Conservation (phyloP, 2,113 vertebrate species). For the Carassius carassius region DNA sequence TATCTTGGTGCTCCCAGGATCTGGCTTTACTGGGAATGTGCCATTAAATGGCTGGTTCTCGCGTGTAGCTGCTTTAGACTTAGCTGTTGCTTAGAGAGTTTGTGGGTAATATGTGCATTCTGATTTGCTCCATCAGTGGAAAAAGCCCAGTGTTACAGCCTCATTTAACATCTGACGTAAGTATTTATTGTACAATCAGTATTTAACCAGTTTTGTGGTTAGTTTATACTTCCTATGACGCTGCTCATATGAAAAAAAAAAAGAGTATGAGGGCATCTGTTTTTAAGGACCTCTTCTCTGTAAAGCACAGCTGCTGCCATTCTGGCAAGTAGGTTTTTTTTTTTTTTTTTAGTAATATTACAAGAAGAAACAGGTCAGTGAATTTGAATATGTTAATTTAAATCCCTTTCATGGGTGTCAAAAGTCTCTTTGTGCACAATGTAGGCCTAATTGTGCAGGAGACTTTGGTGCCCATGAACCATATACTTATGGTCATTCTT, state of each 20-base stretch:
- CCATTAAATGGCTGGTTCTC: conserved; percentile 7
- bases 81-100: neutral
- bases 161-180: conserved; percentile 42
- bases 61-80: neutral
- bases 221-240: neutral
- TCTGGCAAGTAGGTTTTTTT: neutral
- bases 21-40: neutral
- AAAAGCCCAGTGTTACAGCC: conserved; percentile 34
- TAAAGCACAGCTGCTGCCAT: neutral
- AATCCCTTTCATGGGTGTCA: neutral
- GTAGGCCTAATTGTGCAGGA: neutral
- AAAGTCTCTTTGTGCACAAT: neutral
- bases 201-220: conserved; percentile 1
- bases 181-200: neutral
- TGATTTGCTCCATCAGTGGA: conserved; percentile 48
- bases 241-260: neutral
- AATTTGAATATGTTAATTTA: neutral
- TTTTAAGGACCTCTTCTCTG: neutral
- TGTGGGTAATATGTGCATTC: conserved; percentile 13
- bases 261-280: neutral
- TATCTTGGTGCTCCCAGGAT: neutral
- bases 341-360: neutral
- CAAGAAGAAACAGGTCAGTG: neutral
- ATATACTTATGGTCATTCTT: neutral
- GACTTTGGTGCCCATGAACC: neutral